Evolutionary conservation across 1,140 invertebrate genomes (phyloP).

Genomic region (Ostrea denselamellosa): DNA sequence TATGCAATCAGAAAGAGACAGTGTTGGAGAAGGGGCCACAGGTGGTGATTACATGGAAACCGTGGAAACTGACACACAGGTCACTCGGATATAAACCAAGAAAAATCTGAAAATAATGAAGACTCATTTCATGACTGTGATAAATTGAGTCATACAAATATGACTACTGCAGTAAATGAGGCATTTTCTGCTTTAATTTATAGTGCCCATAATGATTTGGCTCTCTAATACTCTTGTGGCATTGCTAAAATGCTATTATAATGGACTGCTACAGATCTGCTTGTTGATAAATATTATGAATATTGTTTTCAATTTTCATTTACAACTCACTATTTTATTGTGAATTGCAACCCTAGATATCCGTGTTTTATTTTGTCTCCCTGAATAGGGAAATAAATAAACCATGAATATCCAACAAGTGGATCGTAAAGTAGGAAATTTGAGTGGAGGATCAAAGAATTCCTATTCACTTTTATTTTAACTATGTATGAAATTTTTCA

Average conservation of each 20-base stretch:
- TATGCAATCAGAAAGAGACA: slow-evolving; percentile 3
- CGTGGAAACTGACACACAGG: slow-evolving; percentile 3
- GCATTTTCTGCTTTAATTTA: background rate
- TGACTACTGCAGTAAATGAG: background rate
- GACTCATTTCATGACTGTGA: background rate
- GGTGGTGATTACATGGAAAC: slow-evolving; percentile 27
- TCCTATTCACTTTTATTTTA: background rate
- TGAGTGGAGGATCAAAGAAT: background rate
- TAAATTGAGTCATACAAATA: background rate
- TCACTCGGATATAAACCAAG: background rate
- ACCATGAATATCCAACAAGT: too few species aligned
- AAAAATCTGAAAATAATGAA: background rate
- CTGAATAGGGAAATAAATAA: too few species aligned
- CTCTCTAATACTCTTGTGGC: too few species aligned
- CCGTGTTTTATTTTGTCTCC: too few species aligned
- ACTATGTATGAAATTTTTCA: background rate
- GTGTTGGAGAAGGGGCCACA: slow-evolving; percentile 20
- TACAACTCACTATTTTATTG: background rate
- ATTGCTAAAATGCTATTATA: background rate
- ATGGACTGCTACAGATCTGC: background rate
- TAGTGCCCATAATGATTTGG: background rate
- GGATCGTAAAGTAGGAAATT: too few species aligned
- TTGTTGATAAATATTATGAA: background rate
- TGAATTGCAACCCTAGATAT: background rate
- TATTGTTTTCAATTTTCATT: background rate